A percentile compares a stretch with the other conserved stretches of the same genome.
These are phyloP conservation scores for Gambusia affinis DNA, from an alignment of 2,113 vertebrate genomes.

Conservation along the genomic window DNA sequence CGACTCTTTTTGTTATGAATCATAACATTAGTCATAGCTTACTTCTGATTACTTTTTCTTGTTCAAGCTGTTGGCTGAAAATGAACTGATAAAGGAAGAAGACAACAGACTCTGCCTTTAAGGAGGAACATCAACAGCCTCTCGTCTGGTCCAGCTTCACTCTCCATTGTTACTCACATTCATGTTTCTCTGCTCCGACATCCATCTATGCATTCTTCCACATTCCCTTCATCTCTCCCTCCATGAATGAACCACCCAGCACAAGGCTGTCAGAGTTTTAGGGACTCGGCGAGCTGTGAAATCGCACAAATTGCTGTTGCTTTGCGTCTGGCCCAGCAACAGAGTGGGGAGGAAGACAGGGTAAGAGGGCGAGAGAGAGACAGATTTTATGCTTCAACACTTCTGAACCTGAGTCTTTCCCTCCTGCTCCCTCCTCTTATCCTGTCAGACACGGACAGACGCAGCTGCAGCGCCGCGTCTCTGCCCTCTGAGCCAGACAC, in stretches of 20 bases:
- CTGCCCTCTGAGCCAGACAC: slow-evolving; percentile 32
- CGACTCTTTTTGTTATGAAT: not conserved
- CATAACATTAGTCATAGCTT: not conserved
- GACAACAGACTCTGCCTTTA: too few species aligned
- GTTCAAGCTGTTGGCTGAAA: too few species aligned
- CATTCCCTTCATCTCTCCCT: slow-evolving; percentile 26
- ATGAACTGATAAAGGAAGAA: not conserved
- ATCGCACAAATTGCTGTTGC: slow-evolving; percentile 85
- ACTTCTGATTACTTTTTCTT: not conserved
- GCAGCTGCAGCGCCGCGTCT: slow-evolving; percentile 72
- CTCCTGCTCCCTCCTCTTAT: slow-evolving; percentile 47
- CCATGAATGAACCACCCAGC: slow-evolving; percentile 22
- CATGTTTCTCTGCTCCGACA: slow-evolving; percentile 22
- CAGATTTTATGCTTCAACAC: slow-evolving; percentile 84
- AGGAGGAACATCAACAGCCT: not conserved
- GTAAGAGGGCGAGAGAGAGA: slow-evolving; percentile 27
- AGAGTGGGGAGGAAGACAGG: slow-evolving; percentile 57
- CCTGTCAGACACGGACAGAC: slow-evolving; percentile 71
- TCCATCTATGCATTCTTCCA: slow-evolving; percentile 34
- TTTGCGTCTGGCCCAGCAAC: slow-evolving; percentile 76
- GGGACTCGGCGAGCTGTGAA: slow-evolving; percentile 81
- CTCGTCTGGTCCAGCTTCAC: slow-evolving; percentile 20
- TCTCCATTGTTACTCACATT: slow-evolving; percentile 29
- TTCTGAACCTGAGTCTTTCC: slow-evolving; percentile 70
- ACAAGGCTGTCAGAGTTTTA: slow-evolving; percentile 81